Conservation (phyloP, 2,113 vertebrate genomes). For the Paralichthys olivaceus region DNA sequence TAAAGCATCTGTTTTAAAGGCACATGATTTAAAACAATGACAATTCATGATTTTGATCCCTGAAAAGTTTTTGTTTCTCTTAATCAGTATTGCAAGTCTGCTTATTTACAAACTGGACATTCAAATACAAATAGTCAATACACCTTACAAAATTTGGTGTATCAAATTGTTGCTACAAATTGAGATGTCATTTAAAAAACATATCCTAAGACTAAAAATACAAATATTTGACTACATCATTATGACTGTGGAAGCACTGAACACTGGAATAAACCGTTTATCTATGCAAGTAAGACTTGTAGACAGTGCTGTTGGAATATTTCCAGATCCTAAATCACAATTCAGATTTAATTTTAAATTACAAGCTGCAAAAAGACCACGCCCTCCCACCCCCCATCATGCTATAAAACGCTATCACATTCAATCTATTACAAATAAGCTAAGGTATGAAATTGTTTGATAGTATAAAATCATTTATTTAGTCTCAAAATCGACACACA, state of each 20-base stretch:
- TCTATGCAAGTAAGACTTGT: background rate
- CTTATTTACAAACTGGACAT: constrained; percentile 51
- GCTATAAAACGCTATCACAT: constrained; percentile 46
- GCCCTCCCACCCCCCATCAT: constrained; percentile 11
- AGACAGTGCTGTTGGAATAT: background rate
- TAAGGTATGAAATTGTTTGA: constrained; percentile 27
- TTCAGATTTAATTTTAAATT: constrained; percentile 19
- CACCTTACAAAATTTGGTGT: constrained; percentile 31
- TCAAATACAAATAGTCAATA: constrained; percentile 43
- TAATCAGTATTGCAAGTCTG: constrained; percentile 49
- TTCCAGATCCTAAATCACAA: constrained; percentile 17
- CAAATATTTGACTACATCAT: constrained; percentile 2
- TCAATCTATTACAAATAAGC: constrained; percentile 47
- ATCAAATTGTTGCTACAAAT: constrained; percentile 50
- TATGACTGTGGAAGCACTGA: constrained; percentile 13
- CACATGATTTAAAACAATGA: constrained; percentile 74
- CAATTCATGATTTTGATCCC: constrained; percentile 58
- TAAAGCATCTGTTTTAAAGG: constrained; percentile 68
- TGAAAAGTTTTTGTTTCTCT: constrained; percentile 44
- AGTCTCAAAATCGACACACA: background rate
- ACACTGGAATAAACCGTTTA: background rate
- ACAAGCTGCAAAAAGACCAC: constrained; percentile 18
- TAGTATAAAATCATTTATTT: constrained; percentile 36
- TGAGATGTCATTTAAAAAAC: constrained; percentile 6
- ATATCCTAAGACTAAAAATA: background rate